phyloP scores from a whole-genome alignment of 1,140 invertebrate species.

The Ips typographus region DNA sequence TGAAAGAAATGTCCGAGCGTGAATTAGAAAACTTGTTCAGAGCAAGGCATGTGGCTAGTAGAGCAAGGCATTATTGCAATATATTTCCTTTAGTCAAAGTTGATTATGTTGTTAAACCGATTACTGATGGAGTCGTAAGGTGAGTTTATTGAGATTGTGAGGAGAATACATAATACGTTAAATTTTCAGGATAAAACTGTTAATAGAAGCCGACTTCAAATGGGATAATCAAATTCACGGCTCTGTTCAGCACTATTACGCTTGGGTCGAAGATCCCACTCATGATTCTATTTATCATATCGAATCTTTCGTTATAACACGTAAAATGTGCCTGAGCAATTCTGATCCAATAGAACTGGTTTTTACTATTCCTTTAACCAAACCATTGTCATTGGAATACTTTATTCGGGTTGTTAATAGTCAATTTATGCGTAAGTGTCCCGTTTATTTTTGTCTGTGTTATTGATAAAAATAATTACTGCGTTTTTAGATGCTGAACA shows the following conservation, averaged over 20 bases:
- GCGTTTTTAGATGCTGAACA: constrained; percentile 45
- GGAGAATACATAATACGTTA: background rate
- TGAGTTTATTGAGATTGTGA: constrained; percentile 8
- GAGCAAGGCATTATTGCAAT: constrained; percentile 81
- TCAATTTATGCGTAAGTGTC: constrained; percentile 75
- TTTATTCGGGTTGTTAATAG: constrained; percentile 86
- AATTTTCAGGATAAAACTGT: constrained; percentile 70
- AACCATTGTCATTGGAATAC: constrained; percentile 91
- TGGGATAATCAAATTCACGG: constrained; percentile 93
- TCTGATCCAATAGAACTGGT: constrained; percentile 80
- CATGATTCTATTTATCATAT: constrained; percentile 95
- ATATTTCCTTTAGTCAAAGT: constrained; percentile 91
- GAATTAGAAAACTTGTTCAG: constrained; percentile 82
- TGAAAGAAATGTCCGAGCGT: constrained; percentile 83
- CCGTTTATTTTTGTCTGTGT: background rate
- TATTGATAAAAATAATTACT: constrained; percentile 8
- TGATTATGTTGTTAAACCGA: constrained; percentile 87
- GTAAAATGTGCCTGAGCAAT: constrained; percentile 69
- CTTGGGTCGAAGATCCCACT: constrained; percentile 97
- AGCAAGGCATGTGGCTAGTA: constrained; percentile 72
- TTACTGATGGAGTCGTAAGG: constrained; percentile 84
- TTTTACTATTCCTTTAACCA: constrained; percentile 94
- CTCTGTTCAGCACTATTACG: constrained; percentile 87
- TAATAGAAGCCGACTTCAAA: constrained; percentile 80
- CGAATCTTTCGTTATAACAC: constrained; percentile 89